Evolutionary conservation across 1,140 invertebrate species (phyloP).

Genomic region (Zophobas morio): DNA sequence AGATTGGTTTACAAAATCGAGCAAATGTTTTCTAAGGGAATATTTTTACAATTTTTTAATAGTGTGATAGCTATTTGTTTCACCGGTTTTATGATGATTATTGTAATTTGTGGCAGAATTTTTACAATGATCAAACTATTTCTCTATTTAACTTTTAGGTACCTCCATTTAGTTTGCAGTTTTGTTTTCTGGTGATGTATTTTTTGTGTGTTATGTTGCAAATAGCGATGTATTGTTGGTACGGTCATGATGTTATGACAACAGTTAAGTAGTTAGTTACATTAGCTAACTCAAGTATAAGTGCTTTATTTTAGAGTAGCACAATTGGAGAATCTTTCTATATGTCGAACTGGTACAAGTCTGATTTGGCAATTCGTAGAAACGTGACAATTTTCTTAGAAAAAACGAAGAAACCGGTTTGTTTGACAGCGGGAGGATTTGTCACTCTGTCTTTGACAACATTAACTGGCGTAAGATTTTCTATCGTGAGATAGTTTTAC

Average conservation of each 20-base stretch:
- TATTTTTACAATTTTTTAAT: conserved; percentile 59
- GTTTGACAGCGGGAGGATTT: no score
- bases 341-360: no score
- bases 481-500: no score
- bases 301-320: no score
- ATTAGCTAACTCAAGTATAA: no score
- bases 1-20: conserved; percentile 56
- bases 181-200: conserved; percentile 53
- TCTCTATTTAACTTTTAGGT: conserved; percentile 5
- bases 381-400: no score
- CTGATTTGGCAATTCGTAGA: no score
- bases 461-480: no score
- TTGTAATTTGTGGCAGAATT: conserved; percentile 44
- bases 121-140: background rate
- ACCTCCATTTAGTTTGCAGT: conserved; percentile 42
- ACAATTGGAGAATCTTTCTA: no score
- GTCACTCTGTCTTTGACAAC: no score
- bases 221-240: conserved; percentile 57
- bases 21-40: conserved; percentile 55
- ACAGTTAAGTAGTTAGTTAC: background rate
- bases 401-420: no score
- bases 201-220: conserved; percentile 52
- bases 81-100: conserved; percentile 58
- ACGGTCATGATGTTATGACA: conserved; percentile 56
- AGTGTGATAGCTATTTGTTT: conserved; percentile 58